Percentiles rank a stretch among this genome's conserved stretches.
Conservation (phyloP, 2,888 invertebrate species). For the Temnothorax rugatulus region DNA sequence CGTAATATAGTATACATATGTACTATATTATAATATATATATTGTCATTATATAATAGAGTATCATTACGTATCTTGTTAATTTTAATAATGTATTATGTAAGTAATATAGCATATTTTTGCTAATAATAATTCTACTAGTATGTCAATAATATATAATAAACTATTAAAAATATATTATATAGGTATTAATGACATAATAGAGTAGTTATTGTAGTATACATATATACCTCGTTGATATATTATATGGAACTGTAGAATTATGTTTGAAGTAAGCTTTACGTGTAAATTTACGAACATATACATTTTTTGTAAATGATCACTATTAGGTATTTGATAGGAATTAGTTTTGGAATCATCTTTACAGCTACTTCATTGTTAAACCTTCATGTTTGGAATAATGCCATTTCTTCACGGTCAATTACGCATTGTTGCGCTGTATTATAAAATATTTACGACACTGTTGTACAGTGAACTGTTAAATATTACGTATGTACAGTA, state of each 20-base stretch:
- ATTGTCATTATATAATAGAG: background rate
- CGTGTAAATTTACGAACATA: background rate
- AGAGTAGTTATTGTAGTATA: background rate
- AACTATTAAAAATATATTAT: background rate
- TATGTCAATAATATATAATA: background rate
- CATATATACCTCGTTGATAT: background rate
- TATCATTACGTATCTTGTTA: background rate
- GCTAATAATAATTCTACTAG: conserved; percentile 1
- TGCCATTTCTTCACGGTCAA: background rate
- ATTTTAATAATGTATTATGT: background rate
- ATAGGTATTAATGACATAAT: background rate
- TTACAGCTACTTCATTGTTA: background rate
- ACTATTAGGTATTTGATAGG: background rate
- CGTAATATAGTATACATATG: background rate
- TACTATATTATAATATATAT: background rate
- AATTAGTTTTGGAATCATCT: conserved; percentile 12
- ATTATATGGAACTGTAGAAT: background rate
- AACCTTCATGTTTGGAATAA: background rate
- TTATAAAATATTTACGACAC: background rate
- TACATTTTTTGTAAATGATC: background rate
- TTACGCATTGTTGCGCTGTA: conserved; percentile 2
- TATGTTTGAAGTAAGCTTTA: background rate
- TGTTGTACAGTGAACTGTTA: conserved; percentile 1
- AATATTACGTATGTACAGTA: background rate
- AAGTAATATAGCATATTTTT: background rate